Evolutionary conservation across 2,113 vertebrate species (phyloP).

Genomic region (Erythrolamprus reginae): DNA sequence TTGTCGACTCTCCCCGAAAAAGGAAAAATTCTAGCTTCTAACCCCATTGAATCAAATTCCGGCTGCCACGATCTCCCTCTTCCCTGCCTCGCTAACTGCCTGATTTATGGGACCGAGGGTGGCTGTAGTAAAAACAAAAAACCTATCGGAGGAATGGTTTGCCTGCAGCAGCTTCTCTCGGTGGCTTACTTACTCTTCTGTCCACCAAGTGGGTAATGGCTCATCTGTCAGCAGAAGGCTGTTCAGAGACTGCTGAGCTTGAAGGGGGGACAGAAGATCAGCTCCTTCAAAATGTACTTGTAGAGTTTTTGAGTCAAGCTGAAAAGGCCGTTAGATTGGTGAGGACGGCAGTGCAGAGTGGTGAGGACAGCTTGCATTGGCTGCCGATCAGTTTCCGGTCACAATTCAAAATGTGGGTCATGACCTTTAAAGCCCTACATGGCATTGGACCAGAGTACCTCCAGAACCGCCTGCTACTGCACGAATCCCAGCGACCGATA

Average conservation of each 20-base stretch:
- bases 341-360: background rate
- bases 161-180: background rate
- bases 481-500: too few relatives aligned
- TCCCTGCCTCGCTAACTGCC: background rate
- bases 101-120: constrained; percentile 2
- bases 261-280: background rate
- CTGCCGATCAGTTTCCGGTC: too few relatives aligned
- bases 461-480: too few relatives aligned
- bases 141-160: background rate
- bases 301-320: background rate
- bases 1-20: fast-evolving
- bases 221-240: background rate
- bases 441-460: too few relatives aligned
- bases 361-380: too few relatives aligned
- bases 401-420: too few relatives aligned
- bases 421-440: too few relatives aligned
- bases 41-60: background rate
- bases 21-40: background rate
- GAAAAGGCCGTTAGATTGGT: background rate
- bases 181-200: background rate
- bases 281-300: background rate
- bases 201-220: background rate
- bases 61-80: background rate
- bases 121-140: background rate
- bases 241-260: background rate